Base-by-base conservation (phyloP, 2,888 invertebrate species). In the Panzeria rudis region DNA sequence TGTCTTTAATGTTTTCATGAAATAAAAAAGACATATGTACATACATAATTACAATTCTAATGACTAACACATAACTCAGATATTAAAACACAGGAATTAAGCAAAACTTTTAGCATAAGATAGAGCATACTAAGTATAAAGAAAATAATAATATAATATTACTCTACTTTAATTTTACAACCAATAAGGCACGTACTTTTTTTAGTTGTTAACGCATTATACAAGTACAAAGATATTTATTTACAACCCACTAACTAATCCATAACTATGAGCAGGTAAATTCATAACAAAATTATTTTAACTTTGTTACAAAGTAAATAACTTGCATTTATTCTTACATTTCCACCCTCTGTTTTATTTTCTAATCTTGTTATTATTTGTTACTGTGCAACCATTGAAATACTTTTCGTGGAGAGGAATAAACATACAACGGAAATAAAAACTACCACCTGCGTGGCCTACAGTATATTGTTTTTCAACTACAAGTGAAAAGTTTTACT, bases 271-370 rank as follows among this genome's bases (percentile, higher is more conserved):
- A 29, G 15, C 29, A n/a, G 9, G 7, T 56, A 15, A 32, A 56
- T 56, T 56, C 29, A 29, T 56, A 32, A 56, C 29, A n/a, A 29
- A 56, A 56, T 56, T 56, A 56, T n/a, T 17, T 32, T 35, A 59
- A 59, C 32, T 32, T 59, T 59, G 15, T 29, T 13, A 17, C 32
- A 32, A 32, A 59, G 59, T 17, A 32, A 32, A 32, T 17, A 32
- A n/a, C 32, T 59, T n/a, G 32, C 7, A 35, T 35, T 59, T 59
- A n/a, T 17, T 32, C n/a, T 9, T 17, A 13, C 25, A 1, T 15
- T 25, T 13, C 13, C 20, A 4, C 17, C 1, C 9, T 59, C 35
- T 35, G 9, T 9, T 35, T n/a, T 32, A 32, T 9, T 8, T 35
- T 11, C 59, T 35, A 17, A 17, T 59, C 9, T 35, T 32, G 17